Evolutionary conservation across 2,113 vertebrate species (phyloP).

Genomic region (Podarcis raffonei): DNA sequence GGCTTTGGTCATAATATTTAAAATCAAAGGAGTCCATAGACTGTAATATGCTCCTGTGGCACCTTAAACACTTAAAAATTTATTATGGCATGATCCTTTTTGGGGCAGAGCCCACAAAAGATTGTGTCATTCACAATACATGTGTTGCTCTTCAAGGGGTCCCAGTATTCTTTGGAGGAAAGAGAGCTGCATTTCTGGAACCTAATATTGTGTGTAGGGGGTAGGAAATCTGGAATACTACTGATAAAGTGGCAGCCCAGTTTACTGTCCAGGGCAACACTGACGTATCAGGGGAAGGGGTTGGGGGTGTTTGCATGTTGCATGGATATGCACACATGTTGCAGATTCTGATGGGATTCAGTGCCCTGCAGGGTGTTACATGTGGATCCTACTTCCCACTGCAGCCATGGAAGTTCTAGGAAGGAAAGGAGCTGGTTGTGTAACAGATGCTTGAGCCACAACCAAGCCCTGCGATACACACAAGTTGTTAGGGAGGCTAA

Average conservation of each 20-base stretch:
- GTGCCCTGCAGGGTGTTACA: constrained; percentile 15
- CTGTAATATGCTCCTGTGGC: constrained; percentile 44
- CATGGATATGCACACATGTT: constrained; percentile 20
- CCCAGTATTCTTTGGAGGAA: neutral
- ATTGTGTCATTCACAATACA: neutral
- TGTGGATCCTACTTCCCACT: neutral
- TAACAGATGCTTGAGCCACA: neutral
- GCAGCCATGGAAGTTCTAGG: neutral
- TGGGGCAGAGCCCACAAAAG: neutral
- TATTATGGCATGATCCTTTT: neutral
- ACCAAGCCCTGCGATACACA: neutral
- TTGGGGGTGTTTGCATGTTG: constrained; percentile 33
- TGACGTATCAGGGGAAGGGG: neutral
- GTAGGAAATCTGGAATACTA: neutral
- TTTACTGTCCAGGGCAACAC: neutral
- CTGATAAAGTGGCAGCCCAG: neutral
- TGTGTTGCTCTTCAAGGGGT: neutral
- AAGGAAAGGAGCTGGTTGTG: neutral
- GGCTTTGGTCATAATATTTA: constrained; percentile 50
- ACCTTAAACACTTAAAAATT: constrained; percentile 3
- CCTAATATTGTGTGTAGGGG: neutral
- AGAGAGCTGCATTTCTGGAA: neutral
- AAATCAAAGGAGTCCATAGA: constrained; percentile 54
- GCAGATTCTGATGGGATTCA: neutral
- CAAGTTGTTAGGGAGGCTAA: neutral